These are phyloP conservation scores for Cistogaster globosa DNA, from an alignment of 2,888 invertebrate species.

Conservation along the genomic window DNA sequence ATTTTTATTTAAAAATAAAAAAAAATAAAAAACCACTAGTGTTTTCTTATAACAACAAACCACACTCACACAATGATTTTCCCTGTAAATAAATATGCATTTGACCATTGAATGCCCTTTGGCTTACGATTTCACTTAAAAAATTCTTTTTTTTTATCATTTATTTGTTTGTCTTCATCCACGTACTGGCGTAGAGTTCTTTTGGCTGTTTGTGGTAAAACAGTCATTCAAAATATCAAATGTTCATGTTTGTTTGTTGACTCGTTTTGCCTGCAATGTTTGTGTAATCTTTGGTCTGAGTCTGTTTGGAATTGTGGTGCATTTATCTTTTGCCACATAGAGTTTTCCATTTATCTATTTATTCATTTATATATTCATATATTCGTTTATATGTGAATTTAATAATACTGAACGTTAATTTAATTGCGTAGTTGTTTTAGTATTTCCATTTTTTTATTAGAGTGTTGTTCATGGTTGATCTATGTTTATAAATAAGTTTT, in stretches of 20 bases:
- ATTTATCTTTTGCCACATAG: not conserved
- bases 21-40: too few relatives aligned
- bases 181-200: not conserved
- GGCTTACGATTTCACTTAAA: too few relatives aligned
- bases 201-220: not conserved
- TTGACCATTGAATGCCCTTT: too few relatives aligned
- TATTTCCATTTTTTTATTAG: conserved; percentile 5
- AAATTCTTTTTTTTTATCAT: not conserved
- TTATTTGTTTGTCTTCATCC: not conserved
- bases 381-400: not conserved
- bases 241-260: conserved; percentile 4
- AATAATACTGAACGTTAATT: conserved; percentile 25
- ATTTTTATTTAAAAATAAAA: too few relatives aligned
- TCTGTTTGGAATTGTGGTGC: conserved; percentile 7
- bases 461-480: conserved; percentile 9
- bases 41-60: too few relatives aligned
- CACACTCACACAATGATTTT: too few relatives aligned
- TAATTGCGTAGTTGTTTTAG: conserved; percentile 25
- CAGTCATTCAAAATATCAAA: conserved; percentile 18
- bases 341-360: not conserved
- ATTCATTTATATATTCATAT: conserved; percentile 2
- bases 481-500: not conserved
- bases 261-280: not conserved
- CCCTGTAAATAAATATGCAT: too few relatives aligned
- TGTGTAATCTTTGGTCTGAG: not conserved